Evolutionary conservation across 2,113 vertebrate species (phyloP).

Genomic region (Passerina amoena): DNA sequence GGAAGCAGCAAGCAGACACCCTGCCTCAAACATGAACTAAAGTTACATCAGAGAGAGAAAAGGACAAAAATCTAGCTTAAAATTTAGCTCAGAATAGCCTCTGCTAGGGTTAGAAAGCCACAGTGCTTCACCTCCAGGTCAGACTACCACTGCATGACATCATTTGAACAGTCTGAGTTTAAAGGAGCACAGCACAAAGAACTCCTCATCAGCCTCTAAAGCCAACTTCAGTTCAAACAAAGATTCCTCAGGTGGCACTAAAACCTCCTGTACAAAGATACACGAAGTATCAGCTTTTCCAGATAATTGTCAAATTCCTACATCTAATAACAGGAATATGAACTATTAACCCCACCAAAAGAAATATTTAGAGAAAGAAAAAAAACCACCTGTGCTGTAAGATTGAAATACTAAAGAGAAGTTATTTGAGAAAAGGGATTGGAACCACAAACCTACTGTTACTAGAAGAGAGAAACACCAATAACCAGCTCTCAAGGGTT

Average conservation of each 20-base stretch:
- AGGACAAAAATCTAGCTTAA: not conserved
- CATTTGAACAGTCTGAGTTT: not conserved
- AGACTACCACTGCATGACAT: not conserved
- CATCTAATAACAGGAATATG: not conserved
- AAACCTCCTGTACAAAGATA: slow-evolving; percentile 77
- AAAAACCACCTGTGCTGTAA: not conserved
- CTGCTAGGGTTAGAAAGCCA: not conserved
- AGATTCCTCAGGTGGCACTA: slow-evolving; percentile 81
- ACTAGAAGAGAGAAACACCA: not conserved
- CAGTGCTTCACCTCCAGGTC: not conserved
- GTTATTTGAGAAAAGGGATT: not conserved
- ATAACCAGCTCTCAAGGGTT: not conserved
- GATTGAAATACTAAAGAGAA: not conserved
- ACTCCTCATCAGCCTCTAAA: slow-evolving; percentile 70
- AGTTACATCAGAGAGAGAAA: not conserved
- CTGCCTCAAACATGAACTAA: not conserved
- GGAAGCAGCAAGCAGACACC: not conserved
- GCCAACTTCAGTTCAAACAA: slow-evolving; percentile 79
- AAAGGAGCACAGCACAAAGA: slow-evolving; percentile 51
- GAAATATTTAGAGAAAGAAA: not conserved
- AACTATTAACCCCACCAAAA: not conserved
- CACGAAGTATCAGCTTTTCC: slow-evolving; percentile 79
- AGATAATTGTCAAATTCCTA: slow-evolving; percentile 80
- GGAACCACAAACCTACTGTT: not conserved
- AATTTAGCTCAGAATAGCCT: not conserved